Evolutionary conservation across 2,888 invertebrate species (phyloP).

Genomic region (Spisula subtruncata): DNA sequence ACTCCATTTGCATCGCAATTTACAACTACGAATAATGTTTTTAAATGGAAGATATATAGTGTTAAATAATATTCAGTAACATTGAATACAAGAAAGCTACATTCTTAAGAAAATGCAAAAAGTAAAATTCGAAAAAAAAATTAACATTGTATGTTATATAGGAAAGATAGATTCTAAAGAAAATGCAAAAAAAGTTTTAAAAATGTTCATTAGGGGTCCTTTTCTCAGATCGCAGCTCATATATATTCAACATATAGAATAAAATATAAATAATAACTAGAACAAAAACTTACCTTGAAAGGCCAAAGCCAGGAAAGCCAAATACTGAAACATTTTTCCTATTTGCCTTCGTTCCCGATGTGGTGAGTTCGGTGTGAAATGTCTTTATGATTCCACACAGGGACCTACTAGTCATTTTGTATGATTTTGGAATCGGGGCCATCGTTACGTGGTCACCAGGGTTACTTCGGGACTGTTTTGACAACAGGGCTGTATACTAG

Average conservation of each 20-base stretch:
- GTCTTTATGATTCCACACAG: not conserved
- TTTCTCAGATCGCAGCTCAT: no score
- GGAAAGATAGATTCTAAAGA: no score
- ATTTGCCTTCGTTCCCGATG: not conserved
- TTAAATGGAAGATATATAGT: no score
- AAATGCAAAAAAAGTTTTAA: no score
- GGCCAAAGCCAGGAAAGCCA: slow-evolving; percentile 46
- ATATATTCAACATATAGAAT: not conserved
- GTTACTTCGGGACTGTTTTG: not conserved
- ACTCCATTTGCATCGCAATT: no score
- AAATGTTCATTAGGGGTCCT: no score
- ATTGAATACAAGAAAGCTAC: no score
- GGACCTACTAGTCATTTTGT: not conserved
- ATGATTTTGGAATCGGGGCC: not conserved
- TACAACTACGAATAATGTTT: no score
- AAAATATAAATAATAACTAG: slow-evolving; percentile 5
- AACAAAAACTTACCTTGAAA: slow-evolving; percentile 46
- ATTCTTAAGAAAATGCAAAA: no score
- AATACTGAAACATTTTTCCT: slow-evolving; percentile 40
- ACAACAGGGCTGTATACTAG: not conserved
- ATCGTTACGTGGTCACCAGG: not conserved
- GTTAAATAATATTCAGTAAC: no score
- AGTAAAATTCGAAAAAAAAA: no score
- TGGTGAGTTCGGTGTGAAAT: not conserved
- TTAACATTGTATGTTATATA: no score